Percentiles rank a stretch among this genome's conserved stretches.
Conservation (phyloP, 1,140 invertebrate species). For the Lordiphosa mommai region DNA sequence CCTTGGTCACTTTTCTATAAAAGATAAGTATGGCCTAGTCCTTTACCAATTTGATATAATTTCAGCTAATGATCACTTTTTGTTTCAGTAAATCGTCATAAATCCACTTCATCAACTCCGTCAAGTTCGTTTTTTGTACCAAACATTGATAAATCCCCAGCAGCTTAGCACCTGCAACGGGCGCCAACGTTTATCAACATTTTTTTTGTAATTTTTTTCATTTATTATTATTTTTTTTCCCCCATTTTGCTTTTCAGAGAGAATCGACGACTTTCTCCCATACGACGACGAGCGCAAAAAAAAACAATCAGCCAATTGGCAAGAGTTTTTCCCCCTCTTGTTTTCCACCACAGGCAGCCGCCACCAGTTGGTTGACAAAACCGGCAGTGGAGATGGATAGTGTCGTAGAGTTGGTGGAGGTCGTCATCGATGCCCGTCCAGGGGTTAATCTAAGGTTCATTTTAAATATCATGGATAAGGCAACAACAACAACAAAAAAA, state of each 20-base stretch:
- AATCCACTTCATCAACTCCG: not conserved
- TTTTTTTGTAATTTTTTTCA: not conserved
- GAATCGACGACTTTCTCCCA: conserved; percentile 3
- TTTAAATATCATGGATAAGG: conserved; percentile 5
- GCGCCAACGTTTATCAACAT: conserved; percentile 7
- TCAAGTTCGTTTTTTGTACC: not conserved
- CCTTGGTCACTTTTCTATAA: no score
- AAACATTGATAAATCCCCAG: not conserved
- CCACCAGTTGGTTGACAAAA: not conserved
- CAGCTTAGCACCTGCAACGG: not conserved
- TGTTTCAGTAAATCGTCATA: no score
- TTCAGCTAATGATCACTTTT: no score
- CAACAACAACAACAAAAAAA: no score
- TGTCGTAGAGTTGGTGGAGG: not conserved
- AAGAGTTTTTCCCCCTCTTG: not conserved
- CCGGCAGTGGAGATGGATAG: not conserved
- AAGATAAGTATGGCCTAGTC: no score
- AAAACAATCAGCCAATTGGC: conserved; percentile 2
- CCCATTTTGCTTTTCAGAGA: not conserved
- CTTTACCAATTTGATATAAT: no score
- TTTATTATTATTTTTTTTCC: not conserved
- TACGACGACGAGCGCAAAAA: not conserved
- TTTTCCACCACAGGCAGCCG: not conserved
- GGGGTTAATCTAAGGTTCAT: conserved; percentile 11
- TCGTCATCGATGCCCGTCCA: conserved; percentile 4